A percentile compares a stretch with the other conserved stretches of the same genome.
These are phyloP conservation scores for Conopomorpha cramerella DNA, from an alignment of 1,140 invertebrate genomes.

Conservation along the genomic window DNA sequence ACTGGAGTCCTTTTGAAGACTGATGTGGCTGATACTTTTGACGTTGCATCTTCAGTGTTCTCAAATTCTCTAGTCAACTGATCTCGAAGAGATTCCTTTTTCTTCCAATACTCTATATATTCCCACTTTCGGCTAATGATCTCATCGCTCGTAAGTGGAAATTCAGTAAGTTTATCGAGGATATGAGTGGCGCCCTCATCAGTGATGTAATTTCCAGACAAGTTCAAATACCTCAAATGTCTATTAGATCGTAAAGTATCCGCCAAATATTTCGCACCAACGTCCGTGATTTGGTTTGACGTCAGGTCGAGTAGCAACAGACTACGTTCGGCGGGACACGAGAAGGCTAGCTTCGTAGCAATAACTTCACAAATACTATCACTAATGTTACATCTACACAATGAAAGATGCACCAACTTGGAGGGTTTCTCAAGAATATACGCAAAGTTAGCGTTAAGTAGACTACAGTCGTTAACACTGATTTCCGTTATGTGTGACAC, in stretches of 20 bases:
- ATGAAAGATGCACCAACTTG: conserved; percentile 14
- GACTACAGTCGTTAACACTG: conserved; percentile 15
- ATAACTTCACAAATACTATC: conserved; percentile 19
- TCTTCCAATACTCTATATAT: conserved; percentile 17
- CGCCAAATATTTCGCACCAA: conserved; percentile 18
- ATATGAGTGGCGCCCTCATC: conserved; percentile 19
- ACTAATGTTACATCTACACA: conserved; percentile 22
- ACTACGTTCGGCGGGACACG: conserved; percentile 10
- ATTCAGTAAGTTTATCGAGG: conserved; percentile 20
- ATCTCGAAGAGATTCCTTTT: conserved; percentile 9
- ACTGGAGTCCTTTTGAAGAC: too few species aligned
- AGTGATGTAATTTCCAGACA: conserved; percentile 25
- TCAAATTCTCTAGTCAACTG: too few species aligned
- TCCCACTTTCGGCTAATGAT: conserved; percentile 9
- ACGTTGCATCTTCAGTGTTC: too few species aligned
- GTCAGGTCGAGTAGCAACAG: conserved; percentile 27
- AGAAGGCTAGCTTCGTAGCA: conserved; percentile 14
- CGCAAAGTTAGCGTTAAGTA: conserved; percentile 14
- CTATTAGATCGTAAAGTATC: conserved; percentile 27
- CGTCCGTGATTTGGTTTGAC: conserved; percentile 24
- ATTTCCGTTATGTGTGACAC: too few species aligned
- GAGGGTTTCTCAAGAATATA: conserved; percentile 11
- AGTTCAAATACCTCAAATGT: conserved; percentile 30
- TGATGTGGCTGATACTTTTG: too few species aligned
- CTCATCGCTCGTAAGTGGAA: conserved; percentile 20